A percentile compares a stretch with the other conserved stretches of the same genome.
Conservation (phyloP, 1,140 invertebrate species). For the Brevipalpus yothersi region DNA sequence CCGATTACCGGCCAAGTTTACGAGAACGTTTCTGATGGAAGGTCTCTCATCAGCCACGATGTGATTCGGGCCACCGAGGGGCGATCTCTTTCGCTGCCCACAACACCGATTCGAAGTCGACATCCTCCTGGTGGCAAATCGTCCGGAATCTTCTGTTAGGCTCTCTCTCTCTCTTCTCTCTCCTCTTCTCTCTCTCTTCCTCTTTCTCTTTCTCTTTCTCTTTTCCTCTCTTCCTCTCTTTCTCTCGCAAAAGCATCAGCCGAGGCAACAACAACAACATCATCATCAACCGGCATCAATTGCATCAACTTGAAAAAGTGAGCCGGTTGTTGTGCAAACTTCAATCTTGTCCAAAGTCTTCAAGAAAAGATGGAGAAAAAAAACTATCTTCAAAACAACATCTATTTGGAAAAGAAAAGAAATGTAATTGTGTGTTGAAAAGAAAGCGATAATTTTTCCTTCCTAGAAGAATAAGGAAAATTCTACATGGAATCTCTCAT, state of each 20-base stretch:
- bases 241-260: neutral
- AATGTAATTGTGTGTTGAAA: neutral
- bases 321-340: neutral
- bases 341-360: too few relatives aligned
- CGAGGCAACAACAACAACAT: neutral
- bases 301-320: neutral
- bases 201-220: neutral
- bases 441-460: neutral
- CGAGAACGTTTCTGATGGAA: neutral
- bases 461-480: neutral
- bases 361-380: too few relatives aligned
- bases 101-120: conserved; percentile 7
- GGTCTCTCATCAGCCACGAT: conserved; percentile 1
- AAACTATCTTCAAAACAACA: too few relatives aligned
- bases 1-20: conserved; percentile 10
- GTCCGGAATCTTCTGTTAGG: neutral
- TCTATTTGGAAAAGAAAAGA: too few relatives aligned
- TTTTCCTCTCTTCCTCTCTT: too few relatives aligned
- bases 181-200: neutral
- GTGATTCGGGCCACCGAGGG: neutral
- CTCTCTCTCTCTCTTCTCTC: neutral
- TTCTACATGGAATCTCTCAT: neutral
- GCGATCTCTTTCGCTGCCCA: conserved; percentile 6
- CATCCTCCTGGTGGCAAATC: conserved; percentile 9
- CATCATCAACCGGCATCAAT: neutral